Evolutionary conservation across 2,113 vertebrate species (phyloP), one percentile per base, ranked within the genome.

Genomic region (Lanius ludovicianus): DNA sequence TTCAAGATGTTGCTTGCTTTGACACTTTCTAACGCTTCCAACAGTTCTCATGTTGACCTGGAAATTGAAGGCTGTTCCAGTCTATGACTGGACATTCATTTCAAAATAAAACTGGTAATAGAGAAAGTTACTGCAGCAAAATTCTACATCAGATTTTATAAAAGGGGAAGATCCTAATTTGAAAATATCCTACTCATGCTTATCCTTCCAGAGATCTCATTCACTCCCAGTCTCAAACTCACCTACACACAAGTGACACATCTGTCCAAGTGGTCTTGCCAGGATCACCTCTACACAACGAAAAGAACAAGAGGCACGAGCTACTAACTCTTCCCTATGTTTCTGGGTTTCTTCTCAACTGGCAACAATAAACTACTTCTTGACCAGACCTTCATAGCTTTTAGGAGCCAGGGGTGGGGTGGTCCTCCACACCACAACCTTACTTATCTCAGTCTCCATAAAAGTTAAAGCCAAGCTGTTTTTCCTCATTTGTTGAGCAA

Each of bases 211-310:
- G 42, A 82, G 31, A 41, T 28, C 67, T 71, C 11, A 13, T 46
- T 84, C n/a, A 28, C 25, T 49, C 41, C 30, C n/a, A 50, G 1
- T 37, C 75, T 65, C 70, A 67, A 27, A 23, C 25, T 55, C 30
- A 35, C 20, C 37, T 56, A 64, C 16, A 33, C 16, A 47, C 12
- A 68, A 73, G 13, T 15, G 15, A 59, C 33, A 21, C 2, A 1
- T 15, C 8, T 41, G 28, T 63, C 28, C 46, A 73, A 50, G 24
- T 10, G 13, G 25, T 56, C 46, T 56, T 44, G n/a, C n/a, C n/a
- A 49, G 10, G 14, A 74, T 44, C 33, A 60, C 49, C 19, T 41
- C 2, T 7, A 17, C 0, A 0, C 31, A 16, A 64, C 33, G 46
- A 50, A 80, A 79, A 59, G 6, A 18, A 46, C 62, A 76, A 56